These are phyloP conservation scores for Cryptophagus acutangulus DNA, from an alignment of 2,888 invertebrate species.

Conservation along the genomic window DNA sequence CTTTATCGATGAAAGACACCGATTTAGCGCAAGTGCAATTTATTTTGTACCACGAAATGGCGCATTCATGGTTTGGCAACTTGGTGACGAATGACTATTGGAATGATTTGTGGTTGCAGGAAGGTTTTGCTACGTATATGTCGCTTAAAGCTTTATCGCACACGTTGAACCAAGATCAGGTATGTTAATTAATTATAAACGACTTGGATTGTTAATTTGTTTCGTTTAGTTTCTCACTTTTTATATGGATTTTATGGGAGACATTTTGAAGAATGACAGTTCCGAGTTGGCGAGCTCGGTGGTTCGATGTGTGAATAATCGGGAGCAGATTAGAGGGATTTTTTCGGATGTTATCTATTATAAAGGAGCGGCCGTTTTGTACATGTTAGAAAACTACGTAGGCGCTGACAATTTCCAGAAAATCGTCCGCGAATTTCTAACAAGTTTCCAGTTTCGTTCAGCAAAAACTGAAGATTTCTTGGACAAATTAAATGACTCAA, in stretches of 20 bases:
- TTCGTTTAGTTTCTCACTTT: no score
- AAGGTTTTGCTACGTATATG: conserved; percentile 31
- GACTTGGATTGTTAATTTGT: no score
- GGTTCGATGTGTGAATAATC: not conserved
- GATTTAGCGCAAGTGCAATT: conserved; percentile 19
- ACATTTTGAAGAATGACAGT: not conserved
- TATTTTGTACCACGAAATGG: conserved; percentile 32
- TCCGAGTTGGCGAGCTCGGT: not conserved
- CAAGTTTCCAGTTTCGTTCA: not conserved
- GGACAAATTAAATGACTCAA: no score
- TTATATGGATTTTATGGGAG: no score
- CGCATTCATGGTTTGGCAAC: conserved; percentile 39
- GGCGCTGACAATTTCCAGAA: not conserved
- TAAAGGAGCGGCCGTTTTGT: not conserved
- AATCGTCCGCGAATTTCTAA: not conserved
- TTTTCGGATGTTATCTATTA: not conserved
- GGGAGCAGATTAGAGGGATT: not conserved
- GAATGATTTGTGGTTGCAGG: conserved; percentile 37
- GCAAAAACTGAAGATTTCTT: conserved; percentile 4
- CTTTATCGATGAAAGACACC: conserved; percentile 18
- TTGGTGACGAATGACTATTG: conserved; percentile 36
- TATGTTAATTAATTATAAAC: not conserved
- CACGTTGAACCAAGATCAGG: no score
- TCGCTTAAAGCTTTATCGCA: not conserved
- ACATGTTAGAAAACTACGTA: not conserved